Evolutionary conservation across 2,888 invertebrate genomes (phyloP).

Genomic region (Ceraclea dissimilis): DNA sequence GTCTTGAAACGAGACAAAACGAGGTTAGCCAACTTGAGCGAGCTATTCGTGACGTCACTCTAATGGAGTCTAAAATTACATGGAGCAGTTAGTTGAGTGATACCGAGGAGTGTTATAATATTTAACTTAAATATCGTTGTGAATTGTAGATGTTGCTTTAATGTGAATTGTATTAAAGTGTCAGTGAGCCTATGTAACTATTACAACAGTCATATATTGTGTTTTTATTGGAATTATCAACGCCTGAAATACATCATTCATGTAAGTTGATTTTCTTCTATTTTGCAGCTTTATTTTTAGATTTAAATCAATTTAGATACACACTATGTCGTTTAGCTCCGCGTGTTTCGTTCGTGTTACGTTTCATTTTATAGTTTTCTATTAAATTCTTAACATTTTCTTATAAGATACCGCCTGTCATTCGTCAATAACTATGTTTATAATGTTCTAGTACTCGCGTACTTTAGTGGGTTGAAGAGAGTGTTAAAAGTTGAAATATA

Average conservation of each 20-base stretch:
- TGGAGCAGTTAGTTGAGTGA: constrained; percentile 31
- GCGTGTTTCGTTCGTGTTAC: constrained; percentile 12
- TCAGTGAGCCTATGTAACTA: neutral
- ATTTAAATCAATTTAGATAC: constrained; percentile 11
- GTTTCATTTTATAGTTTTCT: constrained; percentile 9
- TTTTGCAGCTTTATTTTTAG: constrained; percentile 21
- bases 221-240: neutral
- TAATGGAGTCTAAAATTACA: constrained; percentile 48
- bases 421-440: too few relatives aligned
- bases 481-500: neutral
- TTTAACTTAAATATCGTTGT: constrained; percentile 16
- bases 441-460: too few relatives aligned
- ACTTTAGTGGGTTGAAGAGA: too few relatives aligned
- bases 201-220: neutral
- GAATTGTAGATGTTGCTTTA: constrained; percentile 14
- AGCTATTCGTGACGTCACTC: constrained; percentile 45
- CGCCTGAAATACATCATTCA: constrained; percentile 16
- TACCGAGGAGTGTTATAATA: constrained; percentile 20
- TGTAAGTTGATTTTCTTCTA: constrained; percentile 18
- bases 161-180: constrained; percentile 4
- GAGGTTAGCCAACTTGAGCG: constrained; percentile 44
- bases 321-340: neutral
- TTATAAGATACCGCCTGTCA: too few relatives aligned
- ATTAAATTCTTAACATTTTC: constrained; percentile 3
- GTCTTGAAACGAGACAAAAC: constrained; percentile 35